Evolutionary conservation across 2,888 invertebrate species (phyloP).

Genomic region (Anthrax anthrax): DNA sequence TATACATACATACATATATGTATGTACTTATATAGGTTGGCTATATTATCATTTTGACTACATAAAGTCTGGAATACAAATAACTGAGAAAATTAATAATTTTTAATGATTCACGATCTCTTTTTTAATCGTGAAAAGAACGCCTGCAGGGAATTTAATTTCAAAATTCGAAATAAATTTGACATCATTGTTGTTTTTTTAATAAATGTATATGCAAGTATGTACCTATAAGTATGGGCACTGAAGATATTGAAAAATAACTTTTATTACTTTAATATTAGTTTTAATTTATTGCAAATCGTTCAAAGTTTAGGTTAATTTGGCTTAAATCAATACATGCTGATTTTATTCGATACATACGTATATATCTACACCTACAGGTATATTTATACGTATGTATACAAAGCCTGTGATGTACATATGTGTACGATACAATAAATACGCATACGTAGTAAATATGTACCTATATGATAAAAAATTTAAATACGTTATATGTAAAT

Average conservation of each 20-base stretch:
- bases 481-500: no score
- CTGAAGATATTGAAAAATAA: background rate
- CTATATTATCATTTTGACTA: background rate
- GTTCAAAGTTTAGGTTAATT: conserved; percentile 15
- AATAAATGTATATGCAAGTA: background rate
- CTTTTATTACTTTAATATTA: conserved; percentile 10
- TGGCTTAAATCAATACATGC: conserved; percentile 7
- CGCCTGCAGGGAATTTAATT: conserved; percentile 29
- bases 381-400: no score
- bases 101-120: background rate
- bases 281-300: conserved; percentile 18
- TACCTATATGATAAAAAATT: no score
- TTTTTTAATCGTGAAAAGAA: conserved; percentile 14
- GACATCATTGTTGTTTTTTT: conserved; percentile 15
- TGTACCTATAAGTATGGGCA: background rate
- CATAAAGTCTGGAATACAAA: background rate
- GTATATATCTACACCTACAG: no score
- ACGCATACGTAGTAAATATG: no score
- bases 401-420: no score
- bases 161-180: conserved; percentile 27
- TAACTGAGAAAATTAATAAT: background rate
- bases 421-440: no score
- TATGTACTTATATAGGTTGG: background rate
- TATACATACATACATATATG: background rate
- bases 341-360: background rate